Percentiles rank a stretch among this genome's conserved stretches.
Conservation (phyloP, 2,888 invertebrate species). For the Caenorhabditis panamensis region DNA sequence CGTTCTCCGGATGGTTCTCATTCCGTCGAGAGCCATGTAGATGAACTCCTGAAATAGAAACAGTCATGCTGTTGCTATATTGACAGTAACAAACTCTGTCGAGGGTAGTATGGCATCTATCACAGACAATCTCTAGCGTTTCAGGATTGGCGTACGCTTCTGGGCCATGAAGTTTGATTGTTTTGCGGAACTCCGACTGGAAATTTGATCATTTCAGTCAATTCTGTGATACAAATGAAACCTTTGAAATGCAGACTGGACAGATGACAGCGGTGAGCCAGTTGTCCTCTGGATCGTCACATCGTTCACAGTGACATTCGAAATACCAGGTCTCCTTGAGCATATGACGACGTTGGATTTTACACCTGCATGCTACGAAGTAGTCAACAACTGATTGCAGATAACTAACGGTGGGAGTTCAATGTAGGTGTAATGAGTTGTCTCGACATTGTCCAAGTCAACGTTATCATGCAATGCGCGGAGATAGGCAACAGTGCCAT, state of each 20-base stretch:
- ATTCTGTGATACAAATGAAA: neutral
- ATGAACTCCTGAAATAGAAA: constrained; percentile 49
- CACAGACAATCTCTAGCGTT: constrained; percentile 53
- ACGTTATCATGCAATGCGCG: constrained; percentile 73
- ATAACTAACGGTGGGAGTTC: constrained; percentile 74
- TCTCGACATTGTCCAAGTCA: constrained; percentile 73
- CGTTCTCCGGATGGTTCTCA: constrained; percentile 53
- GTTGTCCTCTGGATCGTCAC: constrained; percentile 77
- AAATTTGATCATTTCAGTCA: constrained; percentile 8
- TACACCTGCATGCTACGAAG: constrained; percentile 49
- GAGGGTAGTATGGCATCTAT: constrained; percentile 42
- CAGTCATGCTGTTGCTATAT: no score
- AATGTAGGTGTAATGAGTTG: constrained; percentile 80
- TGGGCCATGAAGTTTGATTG: constrained; percentile 52
- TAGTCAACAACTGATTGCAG: constrained; percentile 2
- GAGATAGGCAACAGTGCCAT: constrained; percentile 77
- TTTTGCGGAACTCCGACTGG: constrained; percentile 42
- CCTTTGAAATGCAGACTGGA: constrained; percentile 70
- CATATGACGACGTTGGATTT: constrained; percentile 74
- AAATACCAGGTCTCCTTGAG: constrained; percentile 81
- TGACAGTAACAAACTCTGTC: constrained; percentile 34
- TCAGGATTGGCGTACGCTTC: constrained; percentile 56
- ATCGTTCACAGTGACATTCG: constrained; percentile 79
- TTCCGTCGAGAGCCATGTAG: constrained; percentile 45
- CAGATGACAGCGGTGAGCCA: constrained; percentile 77